These are phyloP conservation scores for Ophion costatus DNA, from an alignment of 2,888 invertebrate genomes.

Conservation along the genomic window DNA sequence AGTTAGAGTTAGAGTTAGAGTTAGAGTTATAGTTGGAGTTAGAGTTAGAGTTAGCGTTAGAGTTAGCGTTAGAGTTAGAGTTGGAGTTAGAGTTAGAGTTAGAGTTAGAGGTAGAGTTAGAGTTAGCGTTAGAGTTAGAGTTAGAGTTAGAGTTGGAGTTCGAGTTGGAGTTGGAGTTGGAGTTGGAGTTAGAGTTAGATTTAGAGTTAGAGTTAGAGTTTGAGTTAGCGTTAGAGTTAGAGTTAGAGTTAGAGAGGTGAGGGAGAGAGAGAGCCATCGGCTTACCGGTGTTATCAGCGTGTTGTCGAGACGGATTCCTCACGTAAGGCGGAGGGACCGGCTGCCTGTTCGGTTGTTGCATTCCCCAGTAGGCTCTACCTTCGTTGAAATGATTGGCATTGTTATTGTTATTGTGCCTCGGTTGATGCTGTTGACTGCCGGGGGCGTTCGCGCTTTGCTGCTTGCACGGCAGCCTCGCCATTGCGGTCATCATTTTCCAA, in stretches of 20 bases:
- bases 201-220: too few relatives aligned
- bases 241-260: not conserved
- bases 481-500: conserved; percentile 81
- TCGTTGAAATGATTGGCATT: conserved; percentile 67
- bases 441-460: conserved; percentile 77
- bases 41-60: too few relatives aligned
- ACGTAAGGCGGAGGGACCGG: conserved; percentile 77
- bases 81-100: too few relatives aligned
- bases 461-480: conserved; percentile 82
- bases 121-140: too few relatives aligned
- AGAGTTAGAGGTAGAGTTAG: too few relatives aligned
- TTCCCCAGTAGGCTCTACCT: conserved; percentile 80
- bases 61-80: too few relatives aligned
- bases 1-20: too few relatives aligned
- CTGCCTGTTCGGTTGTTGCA: conserved; percentile 75
- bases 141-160: too few relatives aligned
- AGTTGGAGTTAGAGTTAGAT: too few relatives aligned
- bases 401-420: conserved; percentile 77
- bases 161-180: too few relatives aligned
- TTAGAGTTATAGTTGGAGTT: too few relatives aligned
- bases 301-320: conserved; percentile 79
- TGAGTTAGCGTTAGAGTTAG: too few relatives aligned
- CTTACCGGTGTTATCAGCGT: conserved; percentile 79
- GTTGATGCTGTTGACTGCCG: conserved; percentile 70
- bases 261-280: not conserved